phyloP scores from a whole-genome alignment of 2,113 vertebrate genomes.

The Pholis gunnellus region DNA sequence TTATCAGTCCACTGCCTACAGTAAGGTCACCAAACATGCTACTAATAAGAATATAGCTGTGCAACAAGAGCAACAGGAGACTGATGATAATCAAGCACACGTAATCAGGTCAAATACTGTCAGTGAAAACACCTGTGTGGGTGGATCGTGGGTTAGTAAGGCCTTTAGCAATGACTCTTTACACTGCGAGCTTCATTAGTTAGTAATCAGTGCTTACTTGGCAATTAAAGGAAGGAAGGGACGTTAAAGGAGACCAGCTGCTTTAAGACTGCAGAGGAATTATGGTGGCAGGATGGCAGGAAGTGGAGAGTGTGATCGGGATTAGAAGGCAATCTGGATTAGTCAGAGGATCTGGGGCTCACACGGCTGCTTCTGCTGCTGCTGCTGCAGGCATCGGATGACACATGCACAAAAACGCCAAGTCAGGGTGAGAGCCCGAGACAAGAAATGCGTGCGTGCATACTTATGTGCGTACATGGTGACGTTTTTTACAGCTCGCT shows the following conservation, averaged over 20 bases:
- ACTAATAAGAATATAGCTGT: slow-evolving; percentile 1
- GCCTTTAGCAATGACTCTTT: neutral
- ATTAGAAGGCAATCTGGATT: slow-evolving; percentile 70
- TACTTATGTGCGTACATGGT: neutral
- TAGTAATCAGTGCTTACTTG: neutral
- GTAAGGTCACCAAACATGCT: neutral
- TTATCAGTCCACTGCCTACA: neutral
- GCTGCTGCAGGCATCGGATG: slow-evolving; percentile 46
- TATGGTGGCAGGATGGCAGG: too few relatives aligned
- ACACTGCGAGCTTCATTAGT: neutral
- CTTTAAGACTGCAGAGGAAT: slow-evolving; percentile 14
- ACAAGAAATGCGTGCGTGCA: slow-evolving; percentile 9
- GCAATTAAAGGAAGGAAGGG: neutral
- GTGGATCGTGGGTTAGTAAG: neutral
- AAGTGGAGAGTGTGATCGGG: slow-evolving; percentile 48
- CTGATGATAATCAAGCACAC: neutral
- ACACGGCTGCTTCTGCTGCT: slow-evolving; percentile 13
- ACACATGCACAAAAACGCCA: slow-evolving; percentile 58
- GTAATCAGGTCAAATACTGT: neutral
- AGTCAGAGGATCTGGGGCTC: slow-evolving; percentile 53
- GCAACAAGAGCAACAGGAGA: neutral
- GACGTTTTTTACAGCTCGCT: neutral
- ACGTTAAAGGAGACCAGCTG: neutral
- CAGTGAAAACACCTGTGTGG: neutral
- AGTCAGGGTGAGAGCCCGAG: slow-evolving; percentile 42